phyloP scores from a whole-genome alignment of 2,888 invertebrate species.

The Nemurella pictetii region DNA sequence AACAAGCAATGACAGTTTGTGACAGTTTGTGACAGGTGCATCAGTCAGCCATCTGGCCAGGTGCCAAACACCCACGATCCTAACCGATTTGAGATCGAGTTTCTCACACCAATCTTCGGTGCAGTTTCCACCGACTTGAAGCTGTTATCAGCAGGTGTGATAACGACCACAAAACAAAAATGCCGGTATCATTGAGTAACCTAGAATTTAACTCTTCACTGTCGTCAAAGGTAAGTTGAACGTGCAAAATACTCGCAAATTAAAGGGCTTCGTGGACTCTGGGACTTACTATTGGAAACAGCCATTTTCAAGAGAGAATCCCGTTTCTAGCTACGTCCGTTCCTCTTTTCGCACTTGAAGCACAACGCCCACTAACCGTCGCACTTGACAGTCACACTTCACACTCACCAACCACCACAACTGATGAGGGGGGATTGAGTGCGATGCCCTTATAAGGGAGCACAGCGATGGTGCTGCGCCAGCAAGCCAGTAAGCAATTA shows the following conservation, averaged over 20 bases:
- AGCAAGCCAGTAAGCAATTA: neutral
- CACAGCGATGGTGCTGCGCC: neutral
- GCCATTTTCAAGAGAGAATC: slow-evolving; percentile 35
- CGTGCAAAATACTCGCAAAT: neutral
- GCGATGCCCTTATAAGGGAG: neutral
- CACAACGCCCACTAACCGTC: slow-evolving; percentile 35
- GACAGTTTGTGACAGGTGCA: neutral
- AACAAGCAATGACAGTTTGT: slow-evolving; percentile 44
- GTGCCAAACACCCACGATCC: neutral
- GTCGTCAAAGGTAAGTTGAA: neutral
- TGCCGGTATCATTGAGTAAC: neutral
- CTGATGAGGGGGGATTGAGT: neutral
- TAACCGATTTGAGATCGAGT: neutral
- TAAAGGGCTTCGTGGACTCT: neutral
- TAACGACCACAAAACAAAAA: neutral
- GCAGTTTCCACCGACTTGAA: neutral
- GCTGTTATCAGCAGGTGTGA: neutral
- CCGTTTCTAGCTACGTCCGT: neutral
- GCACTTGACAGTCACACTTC: slow-evolving; percentile 1
- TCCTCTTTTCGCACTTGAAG: neutral
- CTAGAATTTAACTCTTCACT: neutral
- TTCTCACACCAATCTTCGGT: neutral
- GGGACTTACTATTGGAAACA: slow-evolving; percentile 42
- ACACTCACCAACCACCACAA: neutral
- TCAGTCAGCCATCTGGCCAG: neutral